phyloP scores from a whole-genome alignment of 2,797 vertebrate species.

The Neopelma chrysocephalum region DNA sequence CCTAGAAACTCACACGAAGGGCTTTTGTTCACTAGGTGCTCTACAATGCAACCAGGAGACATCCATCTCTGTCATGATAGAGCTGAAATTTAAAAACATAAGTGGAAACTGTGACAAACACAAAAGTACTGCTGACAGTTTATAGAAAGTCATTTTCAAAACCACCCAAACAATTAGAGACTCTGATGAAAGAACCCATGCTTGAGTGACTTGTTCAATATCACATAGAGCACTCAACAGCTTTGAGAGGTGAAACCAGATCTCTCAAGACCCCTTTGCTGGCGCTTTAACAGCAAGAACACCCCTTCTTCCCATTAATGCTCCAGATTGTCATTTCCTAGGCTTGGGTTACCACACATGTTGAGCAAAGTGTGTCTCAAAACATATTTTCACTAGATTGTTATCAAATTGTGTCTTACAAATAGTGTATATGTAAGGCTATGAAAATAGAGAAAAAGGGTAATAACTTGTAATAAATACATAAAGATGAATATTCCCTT shows the following conservation, averaged over 20 bases:
- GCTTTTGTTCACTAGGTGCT: not conserved
- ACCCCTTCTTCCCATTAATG: not conserved
- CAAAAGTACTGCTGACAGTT: not conserved
- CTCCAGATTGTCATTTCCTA: not conserved
- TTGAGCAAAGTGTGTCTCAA: not conserved
- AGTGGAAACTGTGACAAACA: not conserved
- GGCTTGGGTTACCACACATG: not conserved
- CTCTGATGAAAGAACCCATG: not conserved
- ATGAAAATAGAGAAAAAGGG: not conserved
- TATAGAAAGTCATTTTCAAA: not conserved
- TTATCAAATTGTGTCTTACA: not conserved
- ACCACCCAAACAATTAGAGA: not conserved
- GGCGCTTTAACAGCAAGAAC: not conserved
- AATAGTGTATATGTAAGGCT: not conserved
- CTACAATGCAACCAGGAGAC: not conserved
- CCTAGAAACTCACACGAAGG: not conserved
- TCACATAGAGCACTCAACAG: not conserved
- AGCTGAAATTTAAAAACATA: not conserved
- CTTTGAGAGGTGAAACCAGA: not conserved
- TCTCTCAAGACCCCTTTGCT: not conserved
- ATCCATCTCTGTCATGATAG: not conserved
- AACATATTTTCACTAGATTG: not conserved
- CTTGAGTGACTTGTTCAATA: not conserved
- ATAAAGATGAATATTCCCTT: not conserved
- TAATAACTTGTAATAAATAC: not conserved